Evolutionary conservation across 2,797 vertebrate species (phyloP).

Genomic region (Nyctalus aviator): DNA sequence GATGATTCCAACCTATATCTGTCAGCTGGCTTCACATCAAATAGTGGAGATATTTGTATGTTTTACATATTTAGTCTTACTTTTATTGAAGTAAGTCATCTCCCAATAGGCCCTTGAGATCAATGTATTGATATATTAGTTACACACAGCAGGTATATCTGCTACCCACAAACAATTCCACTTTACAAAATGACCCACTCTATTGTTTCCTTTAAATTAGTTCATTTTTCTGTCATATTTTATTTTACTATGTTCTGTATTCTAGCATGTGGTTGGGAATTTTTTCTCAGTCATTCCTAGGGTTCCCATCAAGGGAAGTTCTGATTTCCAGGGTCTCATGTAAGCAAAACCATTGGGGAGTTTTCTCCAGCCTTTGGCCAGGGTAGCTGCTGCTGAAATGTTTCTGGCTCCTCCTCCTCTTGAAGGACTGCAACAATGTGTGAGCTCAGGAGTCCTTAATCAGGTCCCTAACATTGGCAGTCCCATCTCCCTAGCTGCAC

Average conservation of each 20-base stretch:
- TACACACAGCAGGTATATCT: fast-evolving
- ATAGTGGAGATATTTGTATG: too few relatives aligned
- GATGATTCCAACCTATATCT: not conserved
- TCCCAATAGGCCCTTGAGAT: not conserved
- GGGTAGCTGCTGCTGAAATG: not conserved
- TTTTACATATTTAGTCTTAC: not conserved
- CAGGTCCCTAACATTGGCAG: fast-evolving
- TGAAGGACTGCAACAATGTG: fast-evolving
- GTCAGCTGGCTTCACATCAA: too few relatives aligned
- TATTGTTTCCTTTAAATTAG: not conserved
- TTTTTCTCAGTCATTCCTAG: not conserved
- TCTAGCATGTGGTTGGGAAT: not conserved
- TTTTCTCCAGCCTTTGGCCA: not conserved
- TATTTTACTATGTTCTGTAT: not conserved
- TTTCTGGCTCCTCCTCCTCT: not conserved
- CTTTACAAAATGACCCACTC: not conserved
- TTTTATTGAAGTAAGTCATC: not conserved
- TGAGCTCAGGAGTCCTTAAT: not conserved
- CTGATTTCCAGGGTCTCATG: not conserved
- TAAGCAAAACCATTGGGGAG: not conserved
- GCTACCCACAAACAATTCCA: fast-evolving
- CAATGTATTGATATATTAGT: fast-evolving
- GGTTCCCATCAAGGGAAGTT: not conserved
- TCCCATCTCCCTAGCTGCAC: not conserved
- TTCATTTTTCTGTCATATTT: not conserved